Conservation (phyloP, 2,888 invertebrate genomes). For the Lasioglossum zephyrum region DNA sequence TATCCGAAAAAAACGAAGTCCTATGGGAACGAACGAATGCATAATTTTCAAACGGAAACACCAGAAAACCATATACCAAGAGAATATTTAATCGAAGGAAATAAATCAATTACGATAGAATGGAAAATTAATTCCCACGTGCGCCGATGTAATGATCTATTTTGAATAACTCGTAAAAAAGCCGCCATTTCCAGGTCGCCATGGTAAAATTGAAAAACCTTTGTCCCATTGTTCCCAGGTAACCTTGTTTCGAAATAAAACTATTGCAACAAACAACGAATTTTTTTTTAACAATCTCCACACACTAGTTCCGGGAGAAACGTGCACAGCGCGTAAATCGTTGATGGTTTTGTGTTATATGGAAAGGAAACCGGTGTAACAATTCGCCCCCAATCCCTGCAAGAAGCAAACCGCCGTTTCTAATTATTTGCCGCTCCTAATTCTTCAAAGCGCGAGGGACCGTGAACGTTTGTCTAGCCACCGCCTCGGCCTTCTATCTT, state of each 20-base stretch:
- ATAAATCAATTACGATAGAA: neutral
- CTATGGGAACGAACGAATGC: neutral
- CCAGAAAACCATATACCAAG: neutral
- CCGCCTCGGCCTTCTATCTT: neutral
- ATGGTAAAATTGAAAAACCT: neutral
- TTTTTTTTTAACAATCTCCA: neutral
- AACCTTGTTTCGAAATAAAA: neutral
- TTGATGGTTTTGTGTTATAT: neutral
- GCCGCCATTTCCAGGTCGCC: neutral
- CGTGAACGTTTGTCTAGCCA: neutral
- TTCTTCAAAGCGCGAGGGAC: neutral
- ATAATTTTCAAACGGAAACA: neutral
- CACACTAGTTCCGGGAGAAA: neutral
- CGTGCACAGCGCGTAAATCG: neutral
- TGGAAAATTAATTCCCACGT: neutral
- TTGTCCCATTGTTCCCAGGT: neutral
- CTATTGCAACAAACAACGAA: neutral
- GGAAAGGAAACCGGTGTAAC: neutral
- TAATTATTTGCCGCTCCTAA: constrained; percentile 23
- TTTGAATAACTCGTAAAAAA: neutral
- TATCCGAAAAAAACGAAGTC: neutral
- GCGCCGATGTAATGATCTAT: neutral
- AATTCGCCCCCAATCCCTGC: neutral
- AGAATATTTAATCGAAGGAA: neutral
- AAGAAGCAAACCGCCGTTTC: neutral